phyloP scores from a whole-genome alignment of 2,888 invertebrate genomes.

The Polyploca ridens region DNA sequence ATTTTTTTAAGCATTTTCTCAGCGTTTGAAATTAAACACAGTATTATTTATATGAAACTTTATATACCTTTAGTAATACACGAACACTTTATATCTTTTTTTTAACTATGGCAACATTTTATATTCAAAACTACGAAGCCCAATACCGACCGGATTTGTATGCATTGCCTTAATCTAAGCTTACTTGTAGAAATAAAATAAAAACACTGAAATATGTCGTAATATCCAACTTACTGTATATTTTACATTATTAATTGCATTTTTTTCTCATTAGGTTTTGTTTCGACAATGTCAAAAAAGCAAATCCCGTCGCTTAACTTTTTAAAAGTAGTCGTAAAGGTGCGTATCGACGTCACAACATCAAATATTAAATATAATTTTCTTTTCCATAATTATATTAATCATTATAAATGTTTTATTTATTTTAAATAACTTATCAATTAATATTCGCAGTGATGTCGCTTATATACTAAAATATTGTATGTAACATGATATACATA shows the following conservation, averaged over 20 bases:
- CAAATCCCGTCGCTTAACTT: slow-evolving; percentile 36
- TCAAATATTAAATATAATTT: slow-evolving; percentile 35
- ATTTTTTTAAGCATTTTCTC: not conserved
- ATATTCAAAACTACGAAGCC: slow-evolving; percentile 51
- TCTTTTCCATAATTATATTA: slow-evolving; percentile 28
- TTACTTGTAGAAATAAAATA: slow-evolving; percentile 35
- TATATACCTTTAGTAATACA: slow-evolving; percentile 45
- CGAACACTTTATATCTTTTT: slow-evolving; percentile 57
- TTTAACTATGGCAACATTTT: slow-evolving; percentile 78
- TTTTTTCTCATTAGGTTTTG: slow-evolving; percentile 19
- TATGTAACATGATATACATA: slow-evolving; percentile 57
- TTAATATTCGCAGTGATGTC: slow-evolving; percentile 78
- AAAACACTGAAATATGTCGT: slow-evolving; percentile 57
- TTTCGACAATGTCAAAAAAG: slow-evolving; percentile 19
- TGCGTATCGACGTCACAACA: slow-evolving; percentile 77
- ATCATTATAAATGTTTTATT: slow-evolving; percentile 40
- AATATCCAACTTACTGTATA: slow-evolving; percentile 40
- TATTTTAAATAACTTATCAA: slow-evolving; percentile 69
- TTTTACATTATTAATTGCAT: slow-evolving; percentile 59
- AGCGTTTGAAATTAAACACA: slow-evolving; percentile 13
- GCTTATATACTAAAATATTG: slow-evolving; percentile 58
- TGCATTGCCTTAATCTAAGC: slow-evolving; percentile 67
- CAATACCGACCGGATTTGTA: slow-evolving; percentile 48
- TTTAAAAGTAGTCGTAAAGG: slow-evolving; percentile 51
- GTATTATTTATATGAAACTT: slow-evolving; percentile 34